Base-by-base conservation (phyloP, 2,797 vertebrate genomes). In the Spatula versicolor region DNA sequence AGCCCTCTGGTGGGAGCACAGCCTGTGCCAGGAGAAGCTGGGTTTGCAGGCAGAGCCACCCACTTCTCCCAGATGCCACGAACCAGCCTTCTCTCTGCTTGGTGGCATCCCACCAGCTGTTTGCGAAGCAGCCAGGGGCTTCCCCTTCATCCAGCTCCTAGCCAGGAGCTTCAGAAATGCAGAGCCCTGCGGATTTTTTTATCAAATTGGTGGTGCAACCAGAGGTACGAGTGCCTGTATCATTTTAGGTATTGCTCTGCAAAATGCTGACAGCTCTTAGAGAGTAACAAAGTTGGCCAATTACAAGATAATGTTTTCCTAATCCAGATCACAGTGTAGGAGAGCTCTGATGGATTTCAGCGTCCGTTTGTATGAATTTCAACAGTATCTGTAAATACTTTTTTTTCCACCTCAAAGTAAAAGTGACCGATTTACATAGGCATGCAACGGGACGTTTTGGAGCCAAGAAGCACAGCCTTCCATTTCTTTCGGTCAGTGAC, bases 1-100 rank as follows among this genome's bases (percentile, higher is more conserved):
- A 95, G 93, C 94, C 94, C 96, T 91, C 87, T 92, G 87, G 26
- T 93, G 93, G 94, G 90, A 90, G 4, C 2, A 1, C 82, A 52
- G 79, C 43, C 64, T 17, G 85, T 1, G 56, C 90, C 91, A 85
- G 82, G 60, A 69, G 79, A 66, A 75, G 35, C 45, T 1, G 0
- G 11, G 45, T 68, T 55, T 52, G 72, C 0, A 0, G 69, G 35
- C 92, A 68, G 14, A 28, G 72, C 87, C 79, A 35, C 79, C 77
- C 41, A 1, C 55, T 64, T 75, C 58, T 90, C 69, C 18, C 45
- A 6, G 5, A 20, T 28, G 71, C 90, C 28, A 1, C 31, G 63
- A 52, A 58, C 69, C 77, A 72, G 56, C n/a, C 73, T 39, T 31
- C 52, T 20, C 33, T 43, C 1, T 0, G 39, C 63, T 62, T 13